Evolutionary conservation across 2,797 vertebrate genomes (phyloP).

Genomic region (Fratercula arctica): DNA sequence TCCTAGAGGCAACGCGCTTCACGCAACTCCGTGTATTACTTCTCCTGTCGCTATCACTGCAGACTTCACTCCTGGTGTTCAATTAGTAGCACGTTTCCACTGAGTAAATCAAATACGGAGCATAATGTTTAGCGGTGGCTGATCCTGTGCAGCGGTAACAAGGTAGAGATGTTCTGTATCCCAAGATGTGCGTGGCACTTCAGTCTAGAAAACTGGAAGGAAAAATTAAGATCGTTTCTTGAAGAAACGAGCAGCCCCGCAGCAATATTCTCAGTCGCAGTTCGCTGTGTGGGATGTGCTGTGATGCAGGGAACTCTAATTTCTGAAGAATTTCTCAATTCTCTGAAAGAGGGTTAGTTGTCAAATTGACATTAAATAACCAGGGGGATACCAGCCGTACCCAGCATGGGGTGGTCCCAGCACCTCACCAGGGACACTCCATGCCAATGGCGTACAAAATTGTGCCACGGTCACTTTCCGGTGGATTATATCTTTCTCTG

Average conservation of each 20-base stretch:
- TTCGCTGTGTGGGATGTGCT: not conserved
- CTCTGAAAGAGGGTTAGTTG: conserved; percentile 28
- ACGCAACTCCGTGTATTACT: fast-evolving
- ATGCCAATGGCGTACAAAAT: fast-evolving
- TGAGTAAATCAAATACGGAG: not conserved
- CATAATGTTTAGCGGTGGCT: not conserved
- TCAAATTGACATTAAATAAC: conserved; percentile 3
- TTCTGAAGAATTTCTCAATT: not conserved
- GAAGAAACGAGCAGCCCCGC: fast-evolving
- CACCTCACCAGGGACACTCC: no score
- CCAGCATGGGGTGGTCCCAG: not conserved
- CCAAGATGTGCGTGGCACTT: fast-evolving
- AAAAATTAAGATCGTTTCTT: not conserved
- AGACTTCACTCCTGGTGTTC: not conserved
- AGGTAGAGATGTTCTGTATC: not conserved
- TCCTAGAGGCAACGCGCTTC: not conserved
- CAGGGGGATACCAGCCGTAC: fast-evolving
- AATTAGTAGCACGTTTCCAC: not conserved
- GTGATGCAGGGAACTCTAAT: not conserved
- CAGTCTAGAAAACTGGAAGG: not conserved
- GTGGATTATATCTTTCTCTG: not conserved
- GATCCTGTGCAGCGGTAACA: no score
- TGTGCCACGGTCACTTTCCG: not conserved
- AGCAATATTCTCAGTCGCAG: not conserved
- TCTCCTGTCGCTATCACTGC: not conserved